Percentiles rank a stretch among this genome's conserved stretches.
phyloP scores from a whole-genome alignment of 2,797 vertebrate genomes.

The Etheostoma perlongum region DNA sequence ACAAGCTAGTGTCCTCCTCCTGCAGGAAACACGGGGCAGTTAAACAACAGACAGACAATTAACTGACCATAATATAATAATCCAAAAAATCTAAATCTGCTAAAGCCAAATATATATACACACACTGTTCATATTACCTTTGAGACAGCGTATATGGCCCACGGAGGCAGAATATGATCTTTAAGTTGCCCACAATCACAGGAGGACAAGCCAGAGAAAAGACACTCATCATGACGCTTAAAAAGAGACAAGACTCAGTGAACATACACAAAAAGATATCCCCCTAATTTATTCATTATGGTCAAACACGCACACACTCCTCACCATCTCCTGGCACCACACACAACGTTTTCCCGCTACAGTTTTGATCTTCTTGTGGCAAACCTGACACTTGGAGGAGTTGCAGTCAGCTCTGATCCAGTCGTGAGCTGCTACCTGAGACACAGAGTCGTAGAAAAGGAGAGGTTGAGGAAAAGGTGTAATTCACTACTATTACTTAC shows the following conservation, averaged over 20 bases:
- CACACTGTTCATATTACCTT: constrained; percentile 76
- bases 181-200: constrained; percentile 89
- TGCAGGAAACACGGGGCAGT: constrained; percentile 40
- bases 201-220: constrained; percentile 66
- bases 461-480: constrained; percentile 9
- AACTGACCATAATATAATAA: not conserved
- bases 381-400: constrained; percentile 86
- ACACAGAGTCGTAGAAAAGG: constrained; percentile 4
- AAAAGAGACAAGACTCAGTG: constrained; percentile 30
- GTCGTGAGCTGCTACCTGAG: constrained; percentile 86
- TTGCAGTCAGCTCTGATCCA: constrained; percentile 90
- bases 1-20: constrained; percentile 77
- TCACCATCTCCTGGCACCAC: constrained; percentile 92
- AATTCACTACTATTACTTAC: not conserved
- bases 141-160: constrained; percentile 89
- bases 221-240: constrained; percentile 91
- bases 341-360: constrained; percentile 88
- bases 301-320: constrained; percentile 20
- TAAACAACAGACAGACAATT: constrained; percentile 13
- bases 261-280: not conserved
- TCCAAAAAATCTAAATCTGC: not conserved
- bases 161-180: constrained; percentile 91
- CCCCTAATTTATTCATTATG: not conserved
- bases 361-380: constrained; percentile 91
- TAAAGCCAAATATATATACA: not conserved